phyloP scores from a whole-genome alignment of 2,888 invertebrate species.

The Scelioninae gen. 1 region DNA sequence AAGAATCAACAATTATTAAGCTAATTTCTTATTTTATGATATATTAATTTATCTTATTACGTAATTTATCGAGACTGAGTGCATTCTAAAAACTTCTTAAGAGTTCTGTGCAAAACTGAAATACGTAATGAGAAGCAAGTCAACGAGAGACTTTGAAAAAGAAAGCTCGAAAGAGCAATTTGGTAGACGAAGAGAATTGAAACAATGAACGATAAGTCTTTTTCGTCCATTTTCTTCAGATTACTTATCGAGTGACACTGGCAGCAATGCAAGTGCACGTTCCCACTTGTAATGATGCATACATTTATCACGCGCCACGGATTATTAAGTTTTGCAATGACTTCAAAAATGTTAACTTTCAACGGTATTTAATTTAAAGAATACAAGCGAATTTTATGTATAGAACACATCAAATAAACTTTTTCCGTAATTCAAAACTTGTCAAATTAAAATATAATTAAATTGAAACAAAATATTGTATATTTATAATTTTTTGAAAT shows the following conservation, averaged over 20 bases:
- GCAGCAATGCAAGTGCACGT: not conserved
- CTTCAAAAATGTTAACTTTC: slow-evolving; percentile 17
- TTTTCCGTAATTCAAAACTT: not conserved
- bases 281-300: slow-evolving; percentile 11
- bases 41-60: too few species aligned
- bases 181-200: too few species aligned
- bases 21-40: too few species aligned
- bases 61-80: too few species aligned
- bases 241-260: slow-evolving; percentile 8
- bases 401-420: not conserved
- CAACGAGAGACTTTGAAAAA: not conserved
- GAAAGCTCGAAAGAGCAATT: too few species aligned
- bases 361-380: slow-evolving; percentile 21
- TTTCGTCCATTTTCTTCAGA: slow-evolving; percentile 21
- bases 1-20: too few species aligned
- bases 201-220: slow-evolving; percentile 18
- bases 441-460: too few species aligned
- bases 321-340: slow-evolving; percentile 22
- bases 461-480: too few species aligned
- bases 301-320: slow-evolving; percentile 23
- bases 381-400: not conserved
- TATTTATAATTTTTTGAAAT: too few species aligned
- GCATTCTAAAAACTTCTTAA: not conserved
- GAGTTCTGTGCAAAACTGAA: slow-evolving; percentile 2
- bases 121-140: slow-evolving; percentile 10